Evolutionary conservation across 2,113 vertebrate genomes (phyloP).

Genomic region (Shinisaurus crocodilurus): DNA sequence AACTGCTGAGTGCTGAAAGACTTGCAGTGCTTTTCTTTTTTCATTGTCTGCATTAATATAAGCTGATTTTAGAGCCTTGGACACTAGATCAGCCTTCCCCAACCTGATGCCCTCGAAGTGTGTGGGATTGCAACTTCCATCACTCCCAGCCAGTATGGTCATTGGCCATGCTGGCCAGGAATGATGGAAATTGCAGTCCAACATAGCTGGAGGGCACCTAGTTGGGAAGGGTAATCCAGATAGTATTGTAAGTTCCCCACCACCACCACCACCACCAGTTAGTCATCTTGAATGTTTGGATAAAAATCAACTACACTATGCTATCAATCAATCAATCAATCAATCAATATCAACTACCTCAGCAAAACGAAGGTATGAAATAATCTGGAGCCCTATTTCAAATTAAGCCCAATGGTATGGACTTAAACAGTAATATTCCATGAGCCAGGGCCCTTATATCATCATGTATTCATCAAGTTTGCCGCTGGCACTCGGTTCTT

Average conservation of each 20-base stretch:
- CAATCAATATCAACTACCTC: too few species aligned
- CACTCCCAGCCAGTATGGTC: too few species aligned
- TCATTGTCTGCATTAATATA: not conserved
- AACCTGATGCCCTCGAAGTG: too few species aligned
- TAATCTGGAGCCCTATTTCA: slow-evolving; percentile 42
- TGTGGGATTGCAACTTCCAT: too few species aligned
- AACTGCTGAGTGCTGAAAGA: not conserved
- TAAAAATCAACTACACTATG: not conserved
- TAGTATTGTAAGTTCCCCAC: too few species aligned
- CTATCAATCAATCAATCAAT: too few species aligned
- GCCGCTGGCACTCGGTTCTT: not conserved
- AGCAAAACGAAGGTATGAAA: not conserved
- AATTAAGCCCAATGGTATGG: slow-evolving; percentile 40
- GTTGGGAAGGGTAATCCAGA: too few species aligned
- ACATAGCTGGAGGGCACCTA: too few species aligned
- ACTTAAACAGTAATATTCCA: slow-evolving; percentile 75
- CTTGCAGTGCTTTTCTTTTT: not conserved
- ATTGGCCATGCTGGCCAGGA: too few species aligned
- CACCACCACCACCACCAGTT: not conserved
- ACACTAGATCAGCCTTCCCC: too few species aligned
- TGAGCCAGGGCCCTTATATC: slow-evolving; percentile 49
- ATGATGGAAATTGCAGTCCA: too few species aligned
- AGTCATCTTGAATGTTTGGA: not conserved
- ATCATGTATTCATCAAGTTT: not conserved
- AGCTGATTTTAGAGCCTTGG: not conserved